Conservation (phyloP, 2,797 vertebrate species). For the Poeciliopsis paucimaculata region DNA sequence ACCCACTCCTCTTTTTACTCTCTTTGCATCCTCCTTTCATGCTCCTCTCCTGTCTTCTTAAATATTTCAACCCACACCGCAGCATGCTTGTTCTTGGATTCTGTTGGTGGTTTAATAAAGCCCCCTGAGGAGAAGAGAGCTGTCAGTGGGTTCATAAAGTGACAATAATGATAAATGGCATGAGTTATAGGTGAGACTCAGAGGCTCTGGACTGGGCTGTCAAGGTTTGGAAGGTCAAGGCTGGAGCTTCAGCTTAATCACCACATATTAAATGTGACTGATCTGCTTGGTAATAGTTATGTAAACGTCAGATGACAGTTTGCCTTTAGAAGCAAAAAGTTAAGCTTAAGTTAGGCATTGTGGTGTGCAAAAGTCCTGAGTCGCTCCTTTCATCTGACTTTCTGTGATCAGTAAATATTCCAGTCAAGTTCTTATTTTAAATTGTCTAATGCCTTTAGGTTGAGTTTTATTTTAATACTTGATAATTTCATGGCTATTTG, state of each 20-base stretch:
- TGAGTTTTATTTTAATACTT: background rate
- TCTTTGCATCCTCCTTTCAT: background rate
- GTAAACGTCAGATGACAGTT: background rate
- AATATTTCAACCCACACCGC: background rate
- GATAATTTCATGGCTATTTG: background rate
- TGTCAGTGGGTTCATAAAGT: conserved; percentile 43
- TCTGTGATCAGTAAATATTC: background rate
- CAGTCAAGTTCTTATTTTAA: background rate
- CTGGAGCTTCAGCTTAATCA: background rate
- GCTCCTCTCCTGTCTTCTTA: background rate
- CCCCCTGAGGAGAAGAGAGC: conserved; percentile 34
- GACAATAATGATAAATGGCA: conserved; percentile 57
- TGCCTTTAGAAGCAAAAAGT: background rate
- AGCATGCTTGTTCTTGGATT: conserved; percentile 35
- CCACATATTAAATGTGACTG: background rate
- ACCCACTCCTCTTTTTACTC: conserved; percentile 20
- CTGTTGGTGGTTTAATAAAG: conserved; percentile 36
- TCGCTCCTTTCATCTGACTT: background rate
- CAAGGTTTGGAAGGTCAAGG: background rate
- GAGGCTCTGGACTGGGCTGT: conserved; percentile 1
- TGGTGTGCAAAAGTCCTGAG: background rate
- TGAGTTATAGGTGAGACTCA: conserved; percentile 17
- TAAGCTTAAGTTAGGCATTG: background rate
- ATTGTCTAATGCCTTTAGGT: background rate
- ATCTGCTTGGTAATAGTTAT: background rate